A percentile compares a stretch with the other conserved stretches of the same genome.
phyloP scores from a whole-genome alignment of 2,888 invertebrate species.

The Neoascia interrupta region DNA sequence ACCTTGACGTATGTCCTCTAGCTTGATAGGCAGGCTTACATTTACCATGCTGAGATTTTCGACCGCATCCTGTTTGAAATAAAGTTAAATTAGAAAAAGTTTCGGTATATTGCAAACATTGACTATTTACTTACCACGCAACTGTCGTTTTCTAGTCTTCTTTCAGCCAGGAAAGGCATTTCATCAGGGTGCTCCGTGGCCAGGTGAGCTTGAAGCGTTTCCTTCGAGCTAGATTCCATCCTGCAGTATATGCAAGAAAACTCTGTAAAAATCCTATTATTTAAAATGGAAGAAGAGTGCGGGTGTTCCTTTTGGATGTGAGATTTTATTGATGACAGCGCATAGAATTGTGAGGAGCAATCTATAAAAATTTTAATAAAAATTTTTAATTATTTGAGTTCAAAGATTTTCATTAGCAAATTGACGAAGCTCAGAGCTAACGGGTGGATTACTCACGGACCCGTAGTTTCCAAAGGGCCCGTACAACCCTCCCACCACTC shows the following conservation, averaged over 20 bases:
- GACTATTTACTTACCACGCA: constrained; percentile 16
- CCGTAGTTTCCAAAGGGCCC: no score
- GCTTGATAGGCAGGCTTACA: not conserved
- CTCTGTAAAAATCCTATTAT: not conserved
- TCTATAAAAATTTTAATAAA: constrained; percentile 22
- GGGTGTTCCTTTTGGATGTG: constrained; percentile 34
- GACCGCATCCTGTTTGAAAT: constrained; percentile 24
- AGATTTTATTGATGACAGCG: constrained; percentile 10
- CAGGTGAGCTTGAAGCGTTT: constrained; percentile 20
- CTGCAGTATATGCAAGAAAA: constrained; percentile 40
- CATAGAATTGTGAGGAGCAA: constrained; percentile 27
- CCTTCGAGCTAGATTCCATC: constrained; percentile 1
- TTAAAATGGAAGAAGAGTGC: not conserved
- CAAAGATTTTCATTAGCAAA: no score
- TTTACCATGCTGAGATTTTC: constrained; percentile 30
- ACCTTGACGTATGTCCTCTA: not conserved
- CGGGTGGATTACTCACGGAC: no score
- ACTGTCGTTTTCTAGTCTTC: constrained; percentile 1
- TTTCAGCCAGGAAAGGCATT: constrained; percentile 19
- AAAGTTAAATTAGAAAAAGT: not conserved
- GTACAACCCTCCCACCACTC: no score
- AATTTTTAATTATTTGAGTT: not conserved
- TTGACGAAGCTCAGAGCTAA: no score
- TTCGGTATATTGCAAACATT: not conserved
- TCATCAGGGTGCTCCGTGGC: constrained; percentile 45